Conservation (phyloP, 1,140 invertebrate species). For the Cyphomyrmex costatus region DNA sequence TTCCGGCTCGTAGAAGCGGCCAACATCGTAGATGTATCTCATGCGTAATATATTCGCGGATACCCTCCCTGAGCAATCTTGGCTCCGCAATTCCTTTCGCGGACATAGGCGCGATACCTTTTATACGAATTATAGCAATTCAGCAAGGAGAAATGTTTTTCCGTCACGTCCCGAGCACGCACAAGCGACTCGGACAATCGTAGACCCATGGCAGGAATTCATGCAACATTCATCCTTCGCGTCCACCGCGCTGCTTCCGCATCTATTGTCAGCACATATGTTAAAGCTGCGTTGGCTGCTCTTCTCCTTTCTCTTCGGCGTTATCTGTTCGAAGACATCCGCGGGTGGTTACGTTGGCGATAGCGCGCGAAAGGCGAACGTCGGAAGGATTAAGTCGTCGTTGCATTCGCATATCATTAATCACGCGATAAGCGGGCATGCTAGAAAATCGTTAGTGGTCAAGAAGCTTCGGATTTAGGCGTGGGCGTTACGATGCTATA, state of each 20-base stretch:
- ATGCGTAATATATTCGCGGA: slow-evolving; percentile 33
- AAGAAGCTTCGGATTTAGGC: slow-evolving; percentile 64
- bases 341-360: slow-evolving; percentile 52
- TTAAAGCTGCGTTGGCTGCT: slow-evolving; percentile 46
- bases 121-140: slow-evolving; percentile 72
- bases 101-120: slow-evolving; percentile 44
- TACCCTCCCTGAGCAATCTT: slow-evolving; percentile 26
- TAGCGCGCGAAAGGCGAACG: slow-evolving; percentile 56
- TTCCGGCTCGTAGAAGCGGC: slow-evolving; percentile 42
- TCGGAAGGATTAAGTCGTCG: slow-evolving; percentile 82
- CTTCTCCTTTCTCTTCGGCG: not conserved
- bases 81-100: slow-evolving; percentile 22
- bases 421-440: slow-evolving; percentile 80
- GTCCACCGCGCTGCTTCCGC: slow-evolving; percentile 67
- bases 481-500: slow-evolving; percentile 63
- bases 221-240: slow-evolving; percentile 73
- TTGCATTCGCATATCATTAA: slow-evolving; percentile 78
- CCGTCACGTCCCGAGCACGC: slow-evolving; percentile 66
- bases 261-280: slow-evolving; percentile 71
- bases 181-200: slow-evolving; percentile 69
- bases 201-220: slow-evolving; percentile 54
- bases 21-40: slow-evolving; percentile 12
- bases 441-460: slow-evolving; percentile 79
- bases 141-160: slow-evolving; percentile 74
- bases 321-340: slow-evolving; percentile 67